These are phyloP conservation scores for Brachyalestes nurse DNA, from an alignment of 2,797 vertebrate species.

Conservation along the genomic window DNA sequence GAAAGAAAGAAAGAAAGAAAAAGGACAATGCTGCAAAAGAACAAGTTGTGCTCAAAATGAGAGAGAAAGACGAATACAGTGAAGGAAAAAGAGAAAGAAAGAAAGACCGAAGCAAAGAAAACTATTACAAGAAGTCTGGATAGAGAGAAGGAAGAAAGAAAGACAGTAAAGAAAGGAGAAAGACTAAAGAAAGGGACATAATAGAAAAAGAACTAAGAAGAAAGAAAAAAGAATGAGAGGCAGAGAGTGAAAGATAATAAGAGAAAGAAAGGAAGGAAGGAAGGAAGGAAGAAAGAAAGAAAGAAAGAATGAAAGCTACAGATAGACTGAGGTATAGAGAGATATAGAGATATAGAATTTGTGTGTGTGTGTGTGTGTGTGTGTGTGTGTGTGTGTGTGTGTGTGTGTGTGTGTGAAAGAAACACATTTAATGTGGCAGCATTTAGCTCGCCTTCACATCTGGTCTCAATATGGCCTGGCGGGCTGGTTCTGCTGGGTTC, in stretches of 20 bases:
- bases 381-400: background rate
- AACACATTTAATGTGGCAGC: slow-evolving; percentile 82
- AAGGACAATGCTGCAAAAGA: too few species aligned
- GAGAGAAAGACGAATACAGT: background rate
- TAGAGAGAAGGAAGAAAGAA: background rate
- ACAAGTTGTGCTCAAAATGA: too few species aligned
- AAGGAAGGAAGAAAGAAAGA: background rate
- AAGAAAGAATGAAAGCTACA: background rate
- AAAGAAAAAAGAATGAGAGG: background rate
- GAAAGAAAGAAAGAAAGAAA: background rate
- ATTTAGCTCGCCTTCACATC: slow-evolving; percentile 81
- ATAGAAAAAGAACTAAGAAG: background rate
- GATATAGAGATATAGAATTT: background rate
- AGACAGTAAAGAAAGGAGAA: background rate
- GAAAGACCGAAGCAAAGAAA: slow-evolving; percentile 48
- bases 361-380: background rate
- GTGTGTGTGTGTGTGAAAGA: slow-evolving; percentile 45
- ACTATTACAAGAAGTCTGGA: background rate
- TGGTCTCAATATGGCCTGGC: slow-evolving; percentile 85
- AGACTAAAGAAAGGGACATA: background rate
- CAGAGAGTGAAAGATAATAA: background rate
- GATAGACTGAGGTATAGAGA: background rate
- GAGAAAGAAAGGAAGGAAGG: background rate
- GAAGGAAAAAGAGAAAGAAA: background rate
- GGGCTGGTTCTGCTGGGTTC: slow-evolving; percentile 73